These are phyloP conservation scores for Sebastes glaucus DNA, from an alignment of 2,797 vertebrate genomes.

Conservation along the genomic window DNA sequence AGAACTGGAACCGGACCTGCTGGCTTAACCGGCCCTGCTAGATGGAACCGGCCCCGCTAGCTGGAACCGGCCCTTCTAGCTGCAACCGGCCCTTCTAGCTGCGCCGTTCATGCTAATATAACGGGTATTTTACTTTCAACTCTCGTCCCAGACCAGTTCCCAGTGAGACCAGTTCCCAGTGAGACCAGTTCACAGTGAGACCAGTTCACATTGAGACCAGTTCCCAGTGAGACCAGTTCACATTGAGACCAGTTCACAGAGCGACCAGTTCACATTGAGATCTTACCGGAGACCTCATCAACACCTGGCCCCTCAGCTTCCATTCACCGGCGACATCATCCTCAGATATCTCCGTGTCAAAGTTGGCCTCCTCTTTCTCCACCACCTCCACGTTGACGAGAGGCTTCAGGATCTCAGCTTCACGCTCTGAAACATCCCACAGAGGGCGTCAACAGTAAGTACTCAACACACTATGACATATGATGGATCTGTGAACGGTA, in stretches of 20 bases:
- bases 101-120: no score
- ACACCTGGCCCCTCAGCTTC: constrained; percentile 93
- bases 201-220: no score
- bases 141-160: no score
- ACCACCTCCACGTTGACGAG: constrained; percentile 91
- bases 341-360: constrained; percentile 95
- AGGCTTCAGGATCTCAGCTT: constrained; percentile 92
- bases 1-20: not conserved
- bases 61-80: no score
- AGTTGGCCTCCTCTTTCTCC: constrained; percentile 94
- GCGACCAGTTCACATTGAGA: not conserved
- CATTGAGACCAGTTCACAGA: not conserved
- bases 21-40: no score
- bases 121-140: no score
- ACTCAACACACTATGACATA: not conserved
- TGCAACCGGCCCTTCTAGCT: no score
- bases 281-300: constrained; percentile 90
- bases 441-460: not conserved
- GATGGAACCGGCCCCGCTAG: no score
- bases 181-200: no score
- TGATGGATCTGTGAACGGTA: not conserved
- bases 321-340: constrained; percentile 92
- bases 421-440: constrained; percentile 84
- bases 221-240: not conserved
- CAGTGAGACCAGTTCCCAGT: no score